Conservation (phyloP, 2,888 invertebrate genomes). For the Volucella bombylans region DNA sequence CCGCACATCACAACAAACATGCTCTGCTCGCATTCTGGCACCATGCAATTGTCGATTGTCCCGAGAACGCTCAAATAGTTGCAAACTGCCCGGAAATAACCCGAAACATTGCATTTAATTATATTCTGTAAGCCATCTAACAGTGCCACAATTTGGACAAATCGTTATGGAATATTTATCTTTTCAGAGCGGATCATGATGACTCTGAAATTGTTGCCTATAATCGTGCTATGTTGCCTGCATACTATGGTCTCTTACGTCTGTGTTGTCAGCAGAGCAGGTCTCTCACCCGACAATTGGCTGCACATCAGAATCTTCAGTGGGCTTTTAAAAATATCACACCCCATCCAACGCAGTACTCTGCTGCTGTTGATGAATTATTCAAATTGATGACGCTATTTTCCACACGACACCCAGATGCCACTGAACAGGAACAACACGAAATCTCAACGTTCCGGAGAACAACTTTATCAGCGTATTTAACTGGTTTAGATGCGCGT, state of each 20-base stretch:
- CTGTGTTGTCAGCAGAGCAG: constrained; percentile 95
- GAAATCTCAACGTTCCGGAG: constrained; percentile 93
- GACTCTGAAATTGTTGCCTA: constrained; percentile 97
- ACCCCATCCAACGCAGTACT: constrained; percentile 96
- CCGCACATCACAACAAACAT: constrained; percentile 97
- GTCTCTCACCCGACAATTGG: constrained; percentile 92
- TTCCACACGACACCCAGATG: constrained; percentile 91
- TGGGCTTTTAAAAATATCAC: constrained; percentile 99
- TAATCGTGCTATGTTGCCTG: constrained; percentile 96
- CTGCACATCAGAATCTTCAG: constrained; percentile 96
- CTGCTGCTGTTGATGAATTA: constrained; percentile 94
- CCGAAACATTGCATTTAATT: constrained; percentile 97
- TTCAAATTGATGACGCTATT: constrained; percentile 95
- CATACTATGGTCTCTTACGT: constrained; percentile 93
- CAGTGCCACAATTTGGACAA: not conserved
- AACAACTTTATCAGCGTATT: constrained; percentile 93
- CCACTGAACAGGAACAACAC: constrained; percentile 88
- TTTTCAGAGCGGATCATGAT: constrained; percentile 94
- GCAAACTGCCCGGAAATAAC: constrained; percentile 93
- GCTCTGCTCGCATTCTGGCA: constrained; percentile 96
- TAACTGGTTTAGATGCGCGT: constrained; percentile 93
- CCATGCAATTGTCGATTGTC: constrained; percentile 95
- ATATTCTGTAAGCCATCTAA: constrained; percentile 90
- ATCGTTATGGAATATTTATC: constrained; percentile 1
- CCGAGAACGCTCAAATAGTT: constrained; percentile 94